These are phyloP conservation scores for Rhinolophus ferrumequinum DNA, from an alignment of 2,113 vertebrate species.

Conservation along the genomic window DNA sequence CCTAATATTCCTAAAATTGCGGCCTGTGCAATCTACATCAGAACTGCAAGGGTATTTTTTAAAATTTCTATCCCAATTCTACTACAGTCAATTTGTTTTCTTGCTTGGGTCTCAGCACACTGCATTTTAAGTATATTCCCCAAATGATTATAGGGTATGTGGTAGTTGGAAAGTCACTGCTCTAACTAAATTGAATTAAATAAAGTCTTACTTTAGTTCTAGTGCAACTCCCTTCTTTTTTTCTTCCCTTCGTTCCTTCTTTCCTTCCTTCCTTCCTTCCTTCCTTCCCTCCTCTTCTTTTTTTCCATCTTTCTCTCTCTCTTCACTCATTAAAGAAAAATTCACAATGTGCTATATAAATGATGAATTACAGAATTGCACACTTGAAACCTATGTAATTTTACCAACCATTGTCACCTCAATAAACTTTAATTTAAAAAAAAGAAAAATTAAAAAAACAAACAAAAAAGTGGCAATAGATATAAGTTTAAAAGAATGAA, in stretches of 20 bases:
- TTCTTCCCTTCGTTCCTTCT: no score
- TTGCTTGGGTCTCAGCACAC: neutral
- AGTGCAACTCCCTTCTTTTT: neutral
- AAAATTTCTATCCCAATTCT: neutral
- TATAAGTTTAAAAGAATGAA: neutral
- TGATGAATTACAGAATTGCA: no score
- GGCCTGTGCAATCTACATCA: neutral
- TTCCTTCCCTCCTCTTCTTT: no score
- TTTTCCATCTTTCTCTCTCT: neutral
- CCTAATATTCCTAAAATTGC: neutral
- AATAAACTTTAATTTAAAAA: no score
- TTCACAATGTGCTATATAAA: neutral
- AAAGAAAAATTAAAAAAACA: neutral
- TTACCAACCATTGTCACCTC: no score
- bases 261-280: no score
- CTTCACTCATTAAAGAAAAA: neutral
- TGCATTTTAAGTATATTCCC: neutral
- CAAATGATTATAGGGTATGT: neutral
- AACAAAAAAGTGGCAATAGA: neutral
- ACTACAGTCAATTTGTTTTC: neutral
- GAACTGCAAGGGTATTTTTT: neutral
- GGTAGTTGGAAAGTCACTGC: neutral
- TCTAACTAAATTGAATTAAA: neutral
- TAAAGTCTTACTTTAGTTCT: neutral
- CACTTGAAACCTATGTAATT: no score